Base-by-base conservation (phyloP, 2,113 vertebrate genomes). In the Ammodytes dubius region DNA sequence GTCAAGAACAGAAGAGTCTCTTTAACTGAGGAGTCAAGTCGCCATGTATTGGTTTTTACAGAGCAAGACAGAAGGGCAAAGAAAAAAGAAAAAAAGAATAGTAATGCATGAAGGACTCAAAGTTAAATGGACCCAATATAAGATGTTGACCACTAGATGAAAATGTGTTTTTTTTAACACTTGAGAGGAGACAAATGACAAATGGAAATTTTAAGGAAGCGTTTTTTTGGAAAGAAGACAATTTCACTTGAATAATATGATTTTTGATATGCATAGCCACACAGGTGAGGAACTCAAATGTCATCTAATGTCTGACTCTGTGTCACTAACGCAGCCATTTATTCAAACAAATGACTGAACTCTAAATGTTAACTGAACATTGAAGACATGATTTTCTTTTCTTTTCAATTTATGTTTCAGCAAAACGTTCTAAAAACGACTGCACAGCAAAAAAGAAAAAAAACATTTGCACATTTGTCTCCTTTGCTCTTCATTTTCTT, bases 21-120 rank as follows among this genome's bases (percentile, higher is more conserved):
- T 70, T 56, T 46, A 27, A 56, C 74, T 57, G 19, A 7, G 2
- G 50, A 74, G 71, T 68, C 19, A 63, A 46, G 63, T 65, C 71
- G 35, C n/a, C 14, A 14, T 43, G 64, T 6, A 50, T 27, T 27
- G 39, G 14, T 12, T 64, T 81, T 68, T 59, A 53, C 13, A 27
- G 43, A 27, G 8, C 12, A 52, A 8, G n/a, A n/a, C n/a, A 54
- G 5, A 49, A 2, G 15, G 40, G 56, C 40, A 61, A 2, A 8
- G 35, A 46, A 46, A 42, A n/a, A 11, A 47, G 11, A 46, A 79
- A 12, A 56, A 53, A 4, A 27, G 27, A 27, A 27, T 27, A 27
- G 2, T 27, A 27, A 27, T 27, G 27, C 17, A 61, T 12, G 8
- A 3, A 3, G 35, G 12, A 79, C 50, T 53, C 73, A 0, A 65